Evolutionary conservation across 2,113 vertebrate species (phyloP).

Genomic region (Bufo gargarizans): DNA sequence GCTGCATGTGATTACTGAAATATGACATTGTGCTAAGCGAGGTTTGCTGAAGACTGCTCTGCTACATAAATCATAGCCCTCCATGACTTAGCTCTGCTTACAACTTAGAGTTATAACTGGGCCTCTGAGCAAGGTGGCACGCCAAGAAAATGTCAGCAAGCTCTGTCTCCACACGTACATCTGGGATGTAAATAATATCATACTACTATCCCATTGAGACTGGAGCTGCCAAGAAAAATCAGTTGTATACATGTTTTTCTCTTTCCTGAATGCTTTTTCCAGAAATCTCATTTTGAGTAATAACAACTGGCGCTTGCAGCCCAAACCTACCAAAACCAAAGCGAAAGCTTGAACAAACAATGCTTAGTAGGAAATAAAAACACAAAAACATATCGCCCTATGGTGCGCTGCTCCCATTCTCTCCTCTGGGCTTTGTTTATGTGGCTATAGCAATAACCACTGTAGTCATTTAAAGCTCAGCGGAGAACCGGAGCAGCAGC

Average conservation of each 20-base stretch:
- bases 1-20: background rate
- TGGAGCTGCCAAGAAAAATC: constrained; percentile 74
- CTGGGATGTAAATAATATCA: constrained; percentile 70
- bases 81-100: background rate
- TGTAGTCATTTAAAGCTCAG: too few relatives aligned
- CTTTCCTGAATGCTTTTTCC: constrained; percentile 49
- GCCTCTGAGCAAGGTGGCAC: constrained; percentile 57
- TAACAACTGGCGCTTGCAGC: constrained; percentile 33
- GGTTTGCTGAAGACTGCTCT: background rate
- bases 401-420: background rate
- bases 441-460: too few relatives aligned
- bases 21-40: constrained; percentile 12
- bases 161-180: constrained; percentile 67
- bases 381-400: background rate
- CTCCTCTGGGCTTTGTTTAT: too few relatives aligned
- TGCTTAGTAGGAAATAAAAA: constrained; percentile 19
- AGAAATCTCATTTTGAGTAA: constrained; percentile 46
- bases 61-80: background rate
- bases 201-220: constrained; percentile 67
- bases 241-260: constrained; percentile 68
- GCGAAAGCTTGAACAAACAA: constrained; percentile 33
- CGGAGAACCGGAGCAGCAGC: too few relatives aligned
- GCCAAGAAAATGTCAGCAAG: constrained; percentile 71
- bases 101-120: constrained; percentile 55
- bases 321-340: constrained; percentile 39